Percentiles rank a stretch among this genome's conserved stretches.
Evolutionary conservation across 2,113 vertebrate species (phyloP).

Genomic region (Strix uralensis): DNA sequence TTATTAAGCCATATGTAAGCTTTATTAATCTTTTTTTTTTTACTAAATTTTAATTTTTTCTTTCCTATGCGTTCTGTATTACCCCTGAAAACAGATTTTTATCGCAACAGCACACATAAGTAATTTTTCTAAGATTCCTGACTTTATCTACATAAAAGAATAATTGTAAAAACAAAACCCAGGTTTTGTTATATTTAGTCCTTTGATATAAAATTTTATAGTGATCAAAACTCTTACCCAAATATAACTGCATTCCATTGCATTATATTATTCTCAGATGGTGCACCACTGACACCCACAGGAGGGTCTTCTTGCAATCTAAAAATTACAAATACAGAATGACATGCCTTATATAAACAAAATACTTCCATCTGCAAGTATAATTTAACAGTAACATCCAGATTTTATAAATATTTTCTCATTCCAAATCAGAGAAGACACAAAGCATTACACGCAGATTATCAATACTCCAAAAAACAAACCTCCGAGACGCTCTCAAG

Average conservation of each 20-base stretch:
- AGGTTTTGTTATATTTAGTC: not conserved
- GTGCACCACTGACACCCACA: conserved; percentile 96
- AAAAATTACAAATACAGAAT: conserved; percentile 35
- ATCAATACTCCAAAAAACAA: not conserved
- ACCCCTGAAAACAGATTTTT: not conserved
- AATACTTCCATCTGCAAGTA: not conserved
- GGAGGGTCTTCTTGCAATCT: conserved; percentile 99
- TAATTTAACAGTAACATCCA: not conserved
- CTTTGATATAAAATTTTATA: not conserved
- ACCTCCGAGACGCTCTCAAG: accelerated
- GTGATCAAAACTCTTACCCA: conserved; percentile 82
- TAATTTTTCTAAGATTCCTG: not conserved
- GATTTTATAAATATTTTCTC: not conserved
- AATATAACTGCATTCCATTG: conserved; percentile 99
- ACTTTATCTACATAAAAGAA: not conserved
- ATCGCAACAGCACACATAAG: not conserved
- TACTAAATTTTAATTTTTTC: not conserved
- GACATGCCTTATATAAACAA: not conserved
- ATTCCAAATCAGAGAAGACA: not conserved
- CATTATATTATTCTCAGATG: conserved; percentile 99
- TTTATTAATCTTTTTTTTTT: not conserved
- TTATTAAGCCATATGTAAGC: not conserved
- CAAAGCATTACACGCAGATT: not conserved
- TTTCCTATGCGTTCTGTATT: not conserved
- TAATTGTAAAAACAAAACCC: not conserved